phyloP scores from a whole-genome alignment of 2,888 invertebrate genomes.

The Sinotaia quadrata region DNA sequence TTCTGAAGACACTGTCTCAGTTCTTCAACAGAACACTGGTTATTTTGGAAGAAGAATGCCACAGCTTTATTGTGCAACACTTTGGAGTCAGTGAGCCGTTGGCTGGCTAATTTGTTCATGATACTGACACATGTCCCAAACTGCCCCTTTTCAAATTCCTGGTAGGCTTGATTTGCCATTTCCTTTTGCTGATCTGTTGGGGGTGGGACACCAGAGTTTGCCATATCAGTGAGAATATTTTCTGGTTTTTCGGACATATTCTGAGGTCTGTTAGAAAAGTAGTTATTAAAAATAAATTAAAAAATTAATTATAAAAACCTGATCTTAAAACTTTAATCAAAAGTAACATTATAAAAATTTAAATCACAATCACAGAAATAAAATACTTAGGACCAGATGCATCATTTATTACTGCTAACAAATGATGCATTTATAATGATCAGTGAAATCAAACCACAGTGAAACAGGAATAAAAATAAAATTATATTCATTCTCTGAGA shows the following conservation, averaged over 20 bases:
- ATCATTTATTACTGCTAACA: too few species aligned
- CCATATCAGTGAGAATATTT: not conserved
- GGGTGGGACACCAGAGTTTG: slow-evolving; percentile 38
- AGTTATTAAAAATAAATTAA: not conserved
- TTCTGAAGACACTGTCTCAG: slow-evolving; percentile 73
- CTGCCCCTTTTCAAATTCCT: slow-evolving; percentile 79
- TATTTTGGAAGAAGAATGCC: slow-evolving; percentile 81
- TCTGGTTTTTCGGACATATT: not conserved
- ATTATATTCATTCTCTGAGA: too few species aligned
- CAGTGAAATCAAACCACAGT: too few species aligned
- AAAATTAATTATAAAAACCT: too few species aligned
- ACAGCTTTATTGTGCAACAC: slow-evolving; percentile 88
- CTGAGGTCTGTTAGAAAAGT: slow-evolving; percentile 3
- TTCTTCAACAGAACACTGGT: slow-evolving; percentile 80
- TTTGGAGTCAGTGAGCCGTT: slow-evolving; percentile 77
- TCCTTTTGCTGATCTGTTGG: slow-evolving; percentile 76
- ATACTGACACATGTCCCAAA: slow-evolving; percentile 77
- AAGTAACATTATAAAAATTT: too few species aligned
- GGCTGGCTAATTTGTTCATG: slow-evolving; percentile 79
- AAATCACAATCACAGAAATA: too few species aligned
- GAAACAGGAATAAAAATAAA: too few species aligned
- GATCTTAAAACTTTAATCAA: too few species aligned
- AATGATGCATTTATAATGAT: too few species aligned
- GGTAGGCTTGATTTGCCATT: slow-evolving; percentile 77
- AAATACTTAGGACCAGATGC: too few species aligned